phyloP scores from a whole-genome alignment of 2,888 invertebrate genomes.

The Meloe dianella region DNA sequence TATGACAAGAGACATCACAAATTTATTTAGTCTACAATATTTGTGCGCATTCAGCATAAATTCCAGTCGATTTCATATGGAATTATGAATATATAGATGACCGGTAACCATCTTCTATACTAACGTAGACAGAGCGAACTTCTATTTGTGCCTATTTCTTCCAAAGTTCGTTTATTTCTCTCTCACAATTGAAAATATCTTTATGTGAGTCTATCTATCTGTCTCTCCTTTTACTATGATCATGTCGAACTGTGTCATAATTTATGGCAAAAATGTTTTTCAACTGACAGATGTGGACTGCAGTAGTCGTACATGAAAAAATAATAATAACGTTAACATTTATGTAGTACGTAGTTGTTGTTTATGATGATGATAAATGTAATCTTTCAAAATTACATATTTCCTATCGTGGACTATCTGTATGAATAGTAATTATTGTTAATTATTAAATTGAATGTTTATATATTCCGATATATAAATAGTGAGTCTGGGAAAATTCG shows the following conservation, averaged over 20 bases:
- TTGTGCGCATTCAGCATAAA: neutral
- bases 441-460: neutral
- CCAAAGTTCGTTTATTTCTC: neutral
- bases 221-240: conserved; percentile 23
- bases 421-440: neutral
- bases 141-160: neutral
- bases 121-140: neutral
- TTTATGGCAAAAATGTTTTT: conserved; percentile 49
- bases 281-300: conserved; percentile 38
- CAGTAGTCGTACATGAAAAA: conserved; percentile 15
- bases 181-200: neutral
- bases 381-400: neutral
- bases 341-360: neutral
- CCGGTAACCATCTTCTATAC: neutral
- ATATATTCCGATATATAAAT: neutral
- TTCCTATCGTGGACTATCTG: neutral
- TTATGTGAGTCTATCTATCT: no score
- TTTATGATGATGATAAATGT: neutral
- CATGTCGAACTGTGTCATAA: conserved; percentile 45
- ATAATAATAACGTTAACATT: no score
- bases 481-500: neutral
- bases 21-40: neutral
- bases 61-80: neutral
- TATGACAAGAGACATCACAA: neutral
- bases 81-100: conserved; percentile 1